A percentile compares a stretch with the other conserved stretches of the same genome.
phyloP scores from a whole-genome alignment of 37 sponge, comb jelly and placozoan genomes.

The Beroe forskalii region DNA sequence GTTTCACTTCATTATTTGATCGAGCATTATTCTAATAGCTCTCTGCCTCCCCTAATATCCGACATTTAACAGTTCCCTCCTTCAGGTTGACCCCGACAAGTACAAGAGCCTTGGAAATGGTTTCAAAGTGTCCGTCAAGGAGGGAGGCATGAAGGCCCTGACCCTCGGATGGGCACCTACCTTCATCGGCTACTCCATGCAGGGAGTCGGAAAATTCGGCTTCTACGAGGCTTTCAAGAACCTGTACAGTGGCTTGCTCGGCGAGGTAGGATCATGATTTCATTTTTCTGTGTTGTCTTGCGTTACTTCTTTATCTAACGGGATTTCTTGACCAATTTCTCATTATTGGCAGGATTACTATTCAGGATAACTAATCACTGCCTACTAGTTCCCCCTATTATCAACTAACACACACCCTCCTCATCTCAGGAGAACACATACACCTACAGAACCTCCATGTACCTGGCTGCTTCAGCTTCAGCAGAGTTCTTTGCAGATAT shows the following conservation, averaged over 20 bases:
- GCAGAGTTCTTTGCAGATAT: conserved; percentile 99
- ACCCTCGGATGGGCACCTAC: conserved; percentile 98
- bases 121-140: conserved; percentile 75
- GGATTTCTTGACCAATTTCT: too few species aligned
- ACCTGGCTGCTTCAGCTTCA: conserved; percentile 96
- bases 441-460: conserved; percentile 86
- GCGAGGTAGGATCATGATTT: conserved; percentile 75
- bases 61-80: too few species aligned
- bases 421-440: conserved; percentile 83
- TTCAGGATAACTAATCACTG: too few species aligned
- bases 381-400: too few species aligned
- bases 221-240: conserved; percentile 98
- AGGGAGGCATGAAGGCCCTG: conserved; percentile 83
- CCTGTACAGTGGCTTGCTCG: conserved; percentile 82
- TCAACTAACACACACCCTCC: too few species aligned
- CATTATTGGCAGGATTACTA: too few species aligned
- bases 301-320: too few species aligned
- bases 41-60: too few species aligned
- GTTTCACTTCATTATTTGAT: too few species aligned
- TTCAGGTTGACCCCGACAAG: conserved; percentile 95
- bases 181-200: conserved; percentile 94
- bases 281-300: too few species aligned
- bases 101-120: conserved; percentile 84
- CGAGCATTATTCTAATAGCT: too few species aligned
- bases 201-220: conserved; percentile 97